Evolutionary conservation across 2,888 invertebrate genomes (phyloP).

Genomic region (Caenorhabditis wallacei): DNA sequence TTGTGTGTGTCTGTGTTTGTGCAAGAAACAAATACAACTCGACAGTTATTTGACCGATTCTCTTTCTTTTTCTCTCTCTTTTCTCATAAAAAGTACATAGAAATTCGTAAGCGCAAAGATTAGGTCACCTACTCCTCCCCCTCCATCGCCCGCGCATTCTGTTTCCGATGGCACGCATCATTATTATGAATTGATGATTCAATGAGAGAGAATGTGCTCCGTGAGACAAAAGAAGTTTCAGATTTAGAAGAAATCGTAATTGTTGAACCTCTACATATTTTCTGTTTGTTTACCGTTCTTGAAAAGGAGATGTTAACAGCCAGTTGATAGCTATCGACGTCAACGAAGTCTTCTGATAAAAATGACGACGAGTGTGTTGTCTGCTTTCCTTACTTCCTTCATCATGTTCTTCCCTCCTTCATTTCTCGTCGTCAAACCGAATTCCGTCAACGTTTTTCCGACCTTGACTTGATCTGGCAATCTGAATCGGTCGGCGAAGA

Average conservation of each 20-base stretch:
- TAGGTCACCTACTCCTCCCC: conserved; percentile 41
- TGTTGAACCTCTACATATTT: not conserved
- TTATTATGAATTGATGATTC: not conserved
- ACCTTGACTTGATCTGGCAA: conserved; percentile 39
- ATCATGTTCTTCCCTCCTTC: conserved; percentile 7
- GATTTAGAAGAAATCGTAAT: not conserved
- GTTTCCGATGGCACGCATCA: conserved; percentile 17
- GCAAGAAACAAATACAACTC: conserved; percentile 16
- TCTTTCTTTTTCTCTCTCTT: not conserved
- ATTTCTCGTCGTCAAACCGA: conserved; percentile 8
- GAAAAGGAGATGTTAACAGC: conserved; percentile 16
- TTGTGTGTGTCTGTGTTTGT: not conserved
- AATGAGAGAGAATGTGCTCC: not conserved
- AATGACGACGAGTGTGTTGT: conserved; percentile 21
- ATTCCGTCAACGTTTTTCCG: conserved; percentile 44
- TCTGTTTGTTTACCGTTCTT: conserved; percentile 33
- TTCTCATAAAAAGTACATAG: conserved; percentile 32
- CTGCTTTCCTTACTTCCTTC: conserved; percentile 30
- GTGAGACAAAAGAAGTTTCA: not conserved
- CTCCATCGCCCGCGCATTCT: conserved; percentile 5
- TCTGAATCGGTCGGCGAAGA: conserved; percentile 36
- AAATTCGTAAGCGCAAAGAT: conserved; percentile 45
- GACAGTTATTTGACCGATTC: conserved; percentile 16
- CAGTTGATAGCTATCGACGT: conserved; percentile 30
- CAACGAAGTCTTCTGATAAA: conserved; percentile 30